Conservation (phyloP, 2,888 invertebrate genomes). For the Syritta pipiens region DNA sequence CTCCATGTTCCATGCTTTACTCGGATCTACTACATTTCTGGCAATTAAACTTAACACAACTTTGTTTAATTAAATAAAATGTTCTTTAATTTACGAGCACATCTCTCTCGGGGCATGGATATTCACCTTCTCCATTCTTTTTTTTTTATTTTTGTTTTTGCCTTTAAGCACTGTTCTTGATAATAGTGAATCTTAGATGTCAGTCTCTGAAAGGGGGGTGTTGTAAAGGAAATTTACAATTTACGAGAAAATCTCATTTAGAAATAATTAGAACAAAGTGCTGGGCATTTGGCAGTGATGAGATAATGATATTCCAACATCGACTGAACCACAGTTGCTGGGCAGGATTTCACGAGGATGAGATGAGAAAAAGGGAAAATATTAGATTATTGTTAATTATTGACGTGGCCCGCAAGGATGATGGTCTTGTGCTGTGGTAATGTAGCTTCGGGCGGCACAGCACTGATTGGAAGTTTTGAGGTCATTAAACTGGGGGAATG, state of each 20-base stretch:
- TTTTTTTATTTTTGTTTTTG: background rate
- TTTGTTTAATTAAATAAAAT: slow-evolving; percentile 69
- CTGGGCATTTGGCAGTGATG: slow-evolving; percentile 53
- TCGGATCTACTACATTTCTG: slow-evolving; percentile 51
- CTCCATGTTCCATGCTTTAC: too few species aligned
- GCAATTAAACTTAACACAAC: slow-evolving; percentile 70
- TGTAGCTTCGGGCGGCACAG: background rate
- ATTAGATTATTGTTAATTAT: slow-evolving; percentile 69
- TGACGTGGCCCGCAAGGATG: slow-evolving; percentile 46
- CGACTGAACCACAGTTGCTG: background rate
- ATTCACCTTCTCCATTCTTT: slow-evolving; percentile 19
- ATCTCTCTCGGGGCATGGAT: slow-evolving; percentile 30
- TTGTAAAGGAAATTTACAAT: slow-evolving; percentile 55
- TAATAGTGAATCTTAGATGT: slow-evolving; percentile 10
- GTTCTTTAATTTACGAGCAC: slow-evolving; percentile 54
- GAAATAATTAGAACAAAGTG: slow-evolving; percentile 68
- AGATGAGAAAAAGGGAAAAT: slow-evolving; percentile 14
- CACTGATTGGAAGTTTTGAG: slow-evolving; percentile 23
- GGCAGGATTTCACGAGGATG: too few species aligned
- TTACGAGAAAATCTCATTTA: slow-evolving; percentile 67
- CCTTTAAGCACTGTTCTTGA: background rate
- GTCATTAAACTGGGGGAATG: slow-evolving; percentile 7
- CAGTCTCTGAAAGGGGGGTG: background rate
- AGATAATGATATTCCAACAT: slow-evolving; percentile 53
- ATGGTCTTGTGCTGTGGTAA: background rate